phyloP scores from a whole-genome alignment of 2,797 vertebrate genomes.

The Aphelocoma californica region DNA sequence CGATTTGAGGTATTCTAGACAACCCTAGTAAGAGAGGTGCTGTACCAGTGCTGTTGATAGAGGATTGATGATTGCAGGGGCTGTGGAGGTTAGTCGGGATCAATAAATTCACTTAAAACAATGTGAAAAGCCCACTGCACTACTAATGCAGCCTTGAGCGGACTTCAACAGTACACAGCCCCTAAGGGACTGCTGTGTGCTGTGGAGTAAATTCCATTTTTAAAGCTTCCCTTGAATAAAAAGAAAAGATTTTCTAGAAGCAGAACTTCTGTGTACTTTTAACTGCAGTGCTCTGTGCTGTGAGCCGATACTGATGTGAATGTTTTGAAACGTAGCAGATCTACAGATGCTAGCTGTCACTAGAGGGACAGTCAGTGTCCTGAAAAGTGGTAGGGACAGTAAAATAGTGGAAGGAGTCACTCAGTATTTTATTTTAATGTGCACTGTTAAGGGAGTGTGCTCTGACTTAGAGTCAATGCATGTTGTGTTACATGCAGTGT shows the following conservation, averaged over 20 bases:
- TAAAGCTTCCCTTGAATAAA: background rate
- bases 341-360: background rate
- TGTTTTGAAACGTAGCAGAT: background rate
- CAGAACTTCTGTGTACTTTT: background rate
- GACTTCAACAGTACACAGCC: background rate
- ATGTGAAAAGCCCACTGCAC: background rate
- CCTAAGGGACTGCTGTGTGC: background rate
- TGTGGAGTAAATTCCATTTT: background rate
- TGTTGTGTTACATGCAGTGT: fast-evolving
- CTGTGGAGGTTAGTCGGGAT: background rate
- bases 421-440: background rate
- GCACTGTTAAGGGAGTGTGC: background rate
- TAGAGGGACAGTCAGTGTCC: background rate
- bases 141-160: background rate
- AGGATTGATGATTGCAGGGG: background rate
- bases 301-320: background rate
- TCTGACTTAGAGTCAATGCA: background rate
- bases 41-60: background rate
- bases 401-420: background rate
- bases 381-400: background rate
- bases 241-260: background rate
- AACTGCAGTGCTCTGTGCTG: background rate
- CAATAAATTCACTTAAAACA: background rate
- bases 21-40: background rate
- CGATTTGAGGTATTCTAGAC: background rate